Base-by-base conservation (phyloP, 2,888 invertebrate genomes). In the Pachliopta kotzebuea region DNA sequence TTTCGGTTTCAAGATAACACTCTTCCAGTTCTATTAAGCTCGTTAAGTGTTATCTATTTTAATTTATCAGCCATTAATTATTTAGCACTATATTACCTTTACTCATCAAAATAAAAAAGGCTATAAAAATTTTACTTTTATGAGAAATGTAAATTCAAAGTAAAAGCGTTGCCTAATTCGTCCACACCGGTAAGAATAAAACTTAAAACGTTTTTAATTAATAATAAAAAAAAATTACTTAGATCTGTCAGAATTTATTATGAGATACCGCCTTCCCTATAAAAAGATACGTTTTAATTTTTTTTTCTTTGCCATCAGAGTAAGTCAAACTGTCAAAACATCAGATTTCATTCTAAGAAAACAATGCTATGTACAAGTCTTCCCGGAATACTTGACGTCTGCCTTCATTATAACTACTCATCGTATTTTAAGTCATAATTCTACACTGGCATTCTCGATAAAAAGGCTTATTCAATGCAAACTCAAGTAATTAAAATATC, bases 261-360 rank as follows among this genome's bases (percentile, higher is more conserved):
- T n/a, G 6, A 6, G 45, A 45, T n/a, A n/a, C 45, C 45, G 45
- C 45, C 45, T n/a, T 45, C 45, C 6, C 2, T 45, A 8, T 45
- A n/a, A 45, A 45, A 45, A 45, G 37, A 24, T 42, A 62, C 61
- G 49, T 59, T 63, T 67, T 31, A 56, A 67, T 65, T 56, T 53
- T 37, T 64, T 61, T 58, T 61, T 65, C 54, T 69, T 67, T 67
- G 70, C 68, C 65, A 70, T 66, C 56, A 62, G 53, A 71, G 70
- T 66, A 68, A 69, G 65, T 71, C 70, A 71, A 72, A 73, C 74
- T 65, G 74, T 80, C 78, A 76, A 78, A 77, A 76, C 78, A 79
- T 73, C 70, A 74, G 71, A 76, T 74, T 77, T 74, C 68, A 69
- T 80, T 79, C 78, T 71, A 60, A 73, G 78, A 80, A 81, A 70